Conservation (phyloP, 2,113 vertebrate species). For the Brachyhypopomus occidentalis region DNA sequence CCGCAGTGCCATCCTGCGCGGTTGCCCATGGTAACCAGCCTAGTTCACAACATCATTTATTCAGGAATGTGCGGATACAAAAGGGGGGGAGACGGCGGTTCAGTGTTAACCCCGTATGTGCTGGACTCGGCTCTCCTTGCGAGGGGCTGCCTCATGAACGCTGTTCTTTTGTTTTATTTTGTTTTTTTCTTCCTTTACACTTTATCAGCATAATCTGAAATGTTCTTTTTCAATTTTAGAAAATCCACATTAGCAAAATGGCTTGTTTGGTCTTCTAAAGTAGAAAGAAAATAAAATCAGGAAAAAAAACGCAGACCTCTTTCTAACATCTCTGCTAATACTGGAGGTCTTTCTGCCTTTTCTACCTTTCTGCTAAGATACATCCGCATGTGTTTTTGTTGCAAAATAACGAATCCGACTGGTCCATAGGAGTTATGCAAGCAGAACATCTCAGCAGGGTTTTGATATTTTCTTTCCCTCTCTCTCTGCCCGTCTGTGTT, state of each 20-base stretch:
- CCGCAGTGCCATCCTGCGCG: constrained; percentile 70
- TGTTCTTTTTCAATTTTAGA: neutral
- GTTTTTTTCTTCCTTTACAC: neutral
- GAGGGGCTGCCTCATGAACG: neutral
- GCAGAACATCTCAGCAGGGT: neutral
- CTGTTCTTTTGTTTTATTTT: neutral
- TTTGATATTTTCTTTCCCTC: constrained; percentile 14
- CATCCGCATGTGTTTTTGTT: neutral
- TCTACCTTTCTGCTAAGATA: neutral
- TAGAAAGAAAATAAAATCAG: too few species aligned
- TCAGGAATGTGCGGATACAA: constrained; percentile 78
- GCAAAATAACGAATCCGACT: neutral
- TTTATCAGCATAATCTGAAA: neutral
- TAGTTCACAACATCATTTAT: constrained; percentile 79
- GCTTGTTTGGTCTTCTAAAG: neutral
- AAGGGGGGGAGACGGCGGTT: constrained; percentile 69
- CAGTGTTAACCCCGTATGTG: constrained; percentile 73
- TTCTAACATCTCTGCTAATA: neutral
- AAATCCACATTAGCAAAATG: neutral
- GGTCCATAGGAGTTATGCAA: neutral
- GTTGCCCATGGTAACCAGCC: constrained; percentile 82
- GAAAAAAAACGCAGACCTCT: neutral
- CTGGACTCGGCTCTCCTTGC: neutral
- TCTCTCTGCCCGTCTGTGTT: constrained; percentile 1
- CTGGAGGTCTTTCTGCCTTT: neutral